These are phyloP conservation scores for Jordanella pulchra DNA, from an alignment of 2,797 vertebrate genomes.

Conservation along the genomic window DNA sequence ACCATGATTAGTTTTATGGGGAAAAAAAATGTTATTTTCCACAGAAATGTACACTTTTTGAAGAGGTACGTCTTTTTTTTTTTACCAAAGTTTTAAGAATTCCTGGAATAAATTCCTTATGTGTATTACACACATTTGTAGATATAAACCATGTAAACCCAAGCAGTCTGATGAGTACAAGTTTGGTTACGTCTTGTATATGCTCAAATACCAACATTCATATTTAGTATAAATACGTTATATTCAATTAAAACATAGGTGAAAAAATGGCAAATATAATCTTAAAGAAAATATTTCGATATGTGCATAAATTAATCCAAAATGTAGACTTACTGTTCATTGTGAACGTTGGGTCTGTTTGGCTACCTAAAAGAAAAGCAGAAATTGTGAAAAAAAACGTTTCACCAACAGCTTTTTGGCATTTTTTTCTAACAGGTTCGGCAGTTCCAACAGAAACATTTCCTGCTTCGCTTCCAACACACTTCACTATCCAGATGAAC, in stretches of 20 bases:
- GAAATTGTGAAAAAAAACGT: not conserved
- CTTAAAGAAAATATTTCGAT: not conserved
- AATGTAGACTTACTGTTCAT: slow-evolving; percentile 21
- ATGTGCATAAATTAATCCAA: not conserved
- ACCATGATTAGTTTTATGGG: too few relatives aligned
- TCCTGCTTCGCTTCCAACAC: not conserved
- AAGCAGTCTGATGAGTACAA: not conserved
- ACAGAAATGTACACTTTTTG: too few relatives aligned
- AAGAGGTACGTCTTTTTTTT: too few relatives aligned
- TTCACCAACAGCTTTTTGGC: not conserved
- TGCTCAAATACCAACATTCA: not conserved
- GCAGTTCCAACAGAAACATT: not conserved
- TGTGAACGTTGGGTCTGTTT: not conserved
- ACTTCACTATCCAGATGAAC: slow-evolving; percentile 5
- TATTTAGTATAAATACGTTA: not conserved
- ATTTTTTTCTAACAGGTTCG: not conserved
- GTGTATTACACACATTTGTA: not conserved
- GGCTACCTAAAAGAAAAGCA: slow-evolving; percentile 19
- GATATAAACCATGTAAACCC: not conserved
- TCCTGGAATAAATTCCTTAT: not conserved
- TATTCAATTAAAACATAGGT: not conserved
- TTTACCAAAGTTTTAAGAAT: too few relatives aligned
- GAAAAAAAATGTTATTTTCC: too few relatives aligned
- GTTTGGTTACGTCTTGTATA: not conserved
- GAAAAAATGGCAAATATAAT: not conserved